These are phyloP conservation scores for Volucella bombylans DNA, from an alignment of 2,888 invertebrate genomes.

Conservation along the genomic window DNA sequence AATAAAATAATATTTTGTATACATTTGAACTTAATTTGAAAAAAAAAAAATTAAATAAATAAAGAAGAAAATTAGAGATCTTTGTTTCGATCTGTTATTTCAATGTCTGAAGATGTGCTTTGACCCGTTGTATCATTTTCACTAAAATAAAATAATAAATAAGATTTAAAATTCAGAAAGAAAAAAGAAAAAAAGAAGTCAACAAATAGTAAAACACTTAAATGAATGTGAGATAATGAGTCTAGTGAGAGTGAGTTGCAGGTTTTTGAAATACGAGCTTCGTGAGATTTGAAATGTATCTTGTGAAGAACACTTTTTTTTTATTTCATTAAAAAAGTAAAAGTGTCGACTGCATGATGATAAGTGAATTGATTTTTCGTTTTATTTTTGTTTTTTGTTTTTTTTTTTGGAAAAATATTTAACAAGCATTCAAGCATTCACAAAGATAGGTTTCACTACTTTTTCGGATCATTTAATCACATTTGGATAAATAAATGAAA, in stretches of 20 bases:
- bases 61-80: conserved; percentile 46
- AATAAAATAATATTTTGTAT: conserved; percentile 25
- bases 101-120: conserved; percentile 78
- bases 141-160: conserved; percentile 76
- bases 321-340: conserved; percentile 4
- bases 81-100: conserved; percentile 77
- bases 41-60: conserved; percentile 30
- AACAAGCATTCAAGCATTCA: conserved; percentile 74
- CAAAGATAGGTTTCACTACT: conserved; percentile 60
- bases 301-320: conserved; percentile 50
- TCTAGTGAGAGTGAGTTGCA: conserved; percentile 64
- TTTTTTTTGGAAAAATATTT: conserved; percentile 56
- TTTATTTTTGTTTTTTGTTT: conserved; percentile 35
- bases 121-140: conserved; percentile 75
- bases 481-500: conserved; percentile 75
- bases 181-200: conserved; percentile 30
- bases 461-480: conserved; percentile 69
- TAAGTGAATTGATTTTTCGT: conserved; percentile 41
- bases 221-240: conserved; percentile 68
- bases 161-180: conserved; percentile 38
- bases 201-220: conserved; percentile 26
- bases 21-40: conserved; percentile 49
- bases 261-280: conserved; percentile 39
- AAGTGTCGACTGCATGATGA: conserved; percentile 46
- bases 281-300: conserved; percentile 52